Evolutionary conservation across 2,113 vertebrate genomes (phyloP).

Genomic region (Tupaia tana): DNA sequence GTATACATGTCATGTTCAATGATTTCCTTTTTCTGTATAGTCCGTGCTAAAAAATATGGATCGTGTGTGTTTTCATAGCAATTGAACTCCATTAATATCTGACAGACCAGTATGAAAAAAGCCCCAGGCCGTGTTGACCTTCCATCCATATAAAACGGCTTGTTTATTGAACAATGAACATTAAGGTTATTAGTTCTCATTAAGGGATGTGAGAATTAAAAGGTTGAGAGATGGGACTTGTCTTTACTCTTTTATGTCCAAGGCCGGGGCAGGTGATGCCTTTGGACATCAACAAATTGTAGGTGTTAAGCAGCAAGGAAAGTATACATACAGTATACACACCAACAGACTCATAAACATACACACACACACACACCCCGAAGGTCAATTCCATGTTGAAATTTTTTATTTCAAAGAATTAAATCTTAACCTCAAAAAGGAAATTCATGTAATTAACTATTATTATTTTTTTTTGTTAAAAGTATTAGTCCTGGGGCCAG

Average conservation of each 20-base stretch:
- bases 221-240: constrained; percentile 60
- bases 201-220: constrained; percentile 68
- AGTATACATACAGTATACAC: not conserved
- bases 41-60: not conserved
- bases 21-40: constrained; percentile 42
- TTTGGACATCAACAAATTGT: not conserved
- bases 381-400: not conserved
- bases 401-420: not conserved
- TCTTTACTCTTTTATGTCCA: constrained; percentile 50
- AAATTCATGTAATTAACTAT: not conserved
- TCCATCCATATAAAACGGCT: constrained; percentile 35
- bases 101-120: not conserved
- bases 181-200: constrained; percentile 69
- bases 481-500: too few species aligned
- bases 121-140: constrained; percentile 22
- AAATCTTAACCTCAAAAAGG: not conserved
- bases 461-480: too few species aligned
- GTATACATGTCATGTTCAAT: not conserved
- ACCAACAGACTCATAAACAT: not conserved
- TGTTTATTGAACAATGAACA: constrained; percentile 56
- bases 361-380: not conserved
- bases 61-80: constrained; percentile 27
- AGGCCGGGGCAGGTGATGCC: constrained; percentile 36
- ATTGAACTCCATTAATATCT: not conserved
- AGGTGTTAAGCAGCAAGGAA: not conserved